Evolutionary conservation across 1,140 invertebrate species (phyloP), one percentile per base, ranked within the genome.

Genomic region (Oedothorax gibbosus): DNA sequence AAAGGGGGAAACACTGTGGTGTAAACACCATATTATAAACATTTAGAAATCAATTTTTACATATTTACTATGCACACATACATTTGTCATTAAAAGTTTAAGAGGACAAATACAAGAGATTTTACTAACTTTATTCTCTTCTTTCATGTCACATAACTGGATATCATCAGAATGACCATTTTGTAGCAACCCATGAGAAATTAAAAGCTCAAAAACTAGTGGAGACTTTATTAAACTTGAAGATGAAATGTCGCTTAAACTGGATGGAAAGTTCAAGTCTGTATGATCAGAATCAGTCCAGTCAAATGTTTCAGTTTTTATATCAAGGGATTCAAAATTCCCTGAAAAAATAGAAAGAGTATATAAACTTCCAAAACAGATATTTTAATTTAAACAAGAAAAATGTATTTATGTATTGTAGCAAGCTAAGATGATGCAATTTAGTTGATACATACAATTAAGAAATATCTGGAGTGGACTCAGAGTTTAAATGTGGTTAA

Each of bases 211-310:
- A 51, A 73, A 60, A 15, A 85, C 49, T 69, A 85, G 73, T 20
- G 83, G 83, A 51, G 83, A 85, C 62, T 85, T 85, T 62, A 85
- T 85, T 10, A 85, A 60, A 57, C 71, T 76, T 60, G 83, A 85
- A n/a, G 83, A 85, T 68, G 83, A 56, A 62, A 85, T 77, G 35
- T 85, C 83, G 71, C 69, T 77, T 56, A 73, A 62, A 84, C 60
- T 76, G 50, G 15, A n/a, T 60, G 51, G 53, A 66, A 73, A 85
- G 7, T 15, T 18, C 11, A 69, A 71, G 53, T 73, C 65, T 11
- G 62, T 7, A 21, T 35, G 49, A 60, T 83, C 81, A 56, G 11
- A 75, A 53, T 66, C 81, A 66, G 66, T 53, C 54, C 51, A 83
- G 50, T 83, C 71, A 14, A 71, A 71, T 18, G 56, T 57, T 15